Percentiles rank a stretch among this genome's conserved stretches.
phyloP scores from a whole-genome alignment of 1,140 invertebrate species.

The Aphaenogaster rudis region DNA sequence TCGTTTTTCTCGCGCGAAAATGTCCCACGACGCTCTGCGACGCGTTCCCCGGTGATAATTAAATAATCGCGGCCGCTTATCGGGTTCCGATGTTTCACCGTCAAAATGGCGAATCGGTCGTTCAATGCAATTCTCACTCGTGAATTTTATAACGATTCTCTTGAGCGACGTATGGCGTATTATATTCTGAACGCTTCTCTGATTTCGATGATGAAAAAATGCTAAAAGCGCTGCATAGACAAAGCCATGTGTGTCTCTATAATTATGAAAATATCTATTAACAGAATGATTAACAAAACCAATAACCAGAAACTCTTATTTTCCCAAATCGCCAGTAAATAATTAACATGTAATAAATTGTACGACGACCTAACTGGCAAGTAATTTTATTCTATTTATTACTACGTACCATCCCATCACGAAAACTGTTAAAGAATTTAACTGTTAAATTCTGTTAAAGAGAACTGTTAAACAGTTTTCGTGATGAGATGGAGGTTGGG shows the following conservation, averaged over 20 bases:
- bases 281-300: neutral
- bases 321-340: no score
- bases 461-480: no score
- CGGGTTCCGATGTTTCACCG: conserved; percentile 11
- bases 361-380: no score
- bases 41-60: conserved; percentile 4
- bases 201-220: neutral
- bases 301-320: neutral
- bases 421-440: no score
- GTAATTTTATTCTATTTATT: no score
- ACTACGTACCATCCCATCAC: no score
- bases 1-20: conserved; percentile 33
- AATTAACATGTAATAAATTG: no score
- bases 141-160: neutral
- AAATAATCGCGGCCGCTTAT: conserved; percentile 43
- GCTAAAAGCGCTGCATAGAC: neutral
- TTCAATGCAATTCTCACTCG: neutral
- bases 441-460: no score
- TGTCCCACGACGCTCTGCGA: neutral
- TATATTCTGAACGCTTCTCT: neutral
- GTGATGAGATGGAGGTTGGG: no score
- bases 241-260: neutral
- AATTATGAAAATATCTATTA: neutral
- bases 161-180: neutral
- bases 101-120: conserved; percentile 11